These are phyloP conservation scores for Dicyrtoma fusca DNA, from an alignment of 2,888 invertebrate species.

Conservation along the genomic window DNA sequence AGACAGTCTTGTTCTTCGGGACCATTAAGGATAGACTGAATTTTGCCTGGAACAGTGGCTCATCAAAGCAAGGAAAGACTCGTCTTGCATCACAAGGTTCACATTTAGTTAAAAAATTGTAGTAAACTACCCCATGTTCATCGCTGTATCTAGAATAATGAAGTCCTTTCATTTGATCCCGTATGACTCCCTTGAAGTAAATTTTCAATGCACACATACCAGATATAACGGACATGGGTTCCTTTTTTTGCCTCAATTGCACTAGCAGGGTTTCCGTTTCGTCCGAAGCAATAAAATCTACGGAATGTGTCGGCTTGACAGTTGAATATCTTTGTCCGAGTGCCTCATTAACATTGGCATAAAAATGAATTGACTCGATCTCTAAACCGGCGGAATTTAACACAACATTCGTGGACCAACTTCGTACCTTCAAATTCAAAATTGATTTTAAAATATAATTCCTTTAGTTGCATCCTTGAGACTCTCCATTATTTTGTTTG, in stretches of 20 bases:
- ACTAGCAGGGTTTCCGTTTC: constrained; percentile 10
- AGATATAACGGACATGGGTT: neutral
- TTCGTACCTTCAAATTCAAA: constrained; percentile 1
- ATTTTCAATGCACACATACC: neutral
- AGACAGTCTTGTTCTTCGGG: constrained; percentile 1
- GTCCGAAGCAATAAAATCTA: neutral
- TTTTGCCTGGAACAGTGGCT: constrained; percentile 5
- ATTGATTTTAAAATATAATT: neutral
- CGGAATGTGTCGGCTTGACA: neutral
- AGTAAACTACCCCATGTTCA: neutral
- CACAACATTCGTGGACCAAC: neutral
- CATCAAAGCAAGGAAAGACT: constrained; percentile 26
- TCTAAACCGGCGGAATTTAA: constrained; percentile 1
- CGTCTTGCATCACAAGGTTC: constrained; percentile 21
- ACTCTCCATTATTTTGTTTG: too few relatives aligned
- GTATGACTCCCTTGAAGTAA: constrained; percentile 8
- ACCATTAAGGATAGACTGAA: constrained; percentile 10
- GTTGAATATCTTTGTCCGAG: neutral
- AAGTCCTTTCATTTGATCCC: constrained; percentile 23
- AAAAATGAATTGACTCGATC: constrained; percentile 4
- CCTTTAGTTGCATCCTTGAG: too few relatives aligned
- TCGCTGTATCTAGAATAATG: constrained; percentile 17
- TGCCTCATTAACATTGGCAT: neutral
- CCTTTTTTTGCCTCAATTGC: neutral
- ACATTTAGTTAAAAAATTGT: constrained; percentile 23